Evolutionary conservation across 1,140 invertebrate species (phyloP).

Genomic region (Ctenoplectra terminalis): DNA sequence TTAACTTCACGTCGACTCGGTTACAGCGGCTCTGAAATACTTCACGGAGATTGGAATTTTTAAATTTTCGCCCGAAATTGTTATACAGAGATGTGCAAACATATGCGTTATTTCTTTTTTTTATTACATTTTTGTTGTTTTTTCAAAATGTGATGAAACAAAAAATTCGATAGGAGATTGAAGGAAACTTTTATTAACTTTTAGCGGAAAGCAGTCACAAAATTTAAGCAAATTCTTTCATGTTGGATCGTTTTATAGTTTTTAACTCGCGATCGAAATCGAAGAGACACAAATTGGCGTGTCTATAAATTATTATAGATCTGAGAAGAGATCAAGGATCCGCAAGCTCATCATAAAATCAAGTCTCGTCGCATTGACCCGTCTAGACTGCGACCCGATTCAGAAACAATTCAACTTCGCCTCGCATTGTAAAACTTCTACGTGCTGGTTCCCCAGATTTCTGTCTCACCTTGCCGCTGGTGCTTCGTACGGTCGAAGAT

Average conservation of each 20-base stretch:
- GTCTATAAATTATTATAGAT: not conserved
- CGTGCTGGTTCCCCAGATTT: not conserved
- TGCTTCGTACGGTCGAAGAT: not conserved
- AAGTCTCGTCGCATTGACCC: slow-evolving; percentile 10
- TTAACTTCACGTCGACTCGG: not conserved
- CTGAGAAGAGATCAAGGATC: not conserved
- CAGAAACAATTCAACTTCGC: slow-evolving; percentile 26
- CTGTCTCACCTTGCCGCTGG: not conserved
- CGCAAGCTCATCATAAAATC: slow-evolving; percentile 15
- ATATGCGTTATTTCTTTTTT: too few relatives aligned
- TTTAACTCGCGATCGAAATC: not conserved
- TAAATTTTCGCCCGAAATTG: too few relatives aligned
- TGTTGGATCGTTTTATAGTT: not conserved
- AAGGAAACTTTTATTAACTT: too few relatives aligned
- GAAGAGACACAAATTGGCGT: too few relatives aligned
- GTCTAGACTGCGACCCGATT: not conserved
- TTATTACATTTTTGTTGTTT: too few relatives aligned
- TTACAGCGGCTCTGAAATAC: not conserved
- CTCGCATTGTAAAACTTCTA: not conserved
- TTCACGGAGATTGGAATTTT: not conserved
- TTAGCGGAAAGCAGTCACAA: fast-evolving
- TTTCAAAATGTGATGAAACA: too few relatives aligned
- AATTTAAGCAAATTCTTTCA: not conserved
- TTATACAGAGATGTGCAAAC: not conserved
- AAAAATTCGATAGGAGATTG: too few relatives aligned